A percentile compares a stretch with the other conserved stretches of the same genome.
Evolutionary conservation across 2,888 invertebrate genomes (phyloP).

Genomic region (Drosophila mettleri): DNA sequence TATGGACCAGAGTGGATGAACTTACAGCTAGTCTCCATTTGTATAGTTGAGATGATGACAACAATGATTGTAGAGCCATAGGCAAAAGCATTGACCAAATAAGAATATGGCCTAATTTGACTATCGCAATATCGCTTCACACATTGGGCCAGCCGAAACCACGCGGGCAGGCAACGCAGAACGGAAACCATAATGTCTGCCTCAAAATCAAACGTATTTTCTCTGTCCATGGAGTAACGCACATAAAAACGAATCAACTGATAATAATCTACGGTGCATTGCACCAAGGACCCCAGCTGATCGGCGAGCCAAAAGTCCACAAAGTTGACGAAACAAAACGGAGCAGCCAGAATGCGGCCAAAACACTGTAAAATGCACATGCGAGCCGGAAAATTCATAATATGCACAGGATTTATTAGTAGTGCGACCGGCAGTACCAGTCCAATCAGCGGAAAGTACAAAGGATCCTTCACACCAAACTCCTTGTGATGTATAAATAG

Average conservation of each 20-base stretch:
- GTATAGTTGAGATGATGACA: slow-evolving; percentile 90
- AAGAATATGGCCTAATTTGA: slow-evolving; percentile 92
- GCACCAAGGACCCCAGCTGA: slow-evolving; percentile 95
- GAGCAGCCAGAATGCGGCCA: slow-evolving; percentile 92
- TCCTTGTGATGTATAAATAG: slow-evolving; percentile 87
- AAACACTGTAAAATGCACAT: slow-evolving; percentile 94
- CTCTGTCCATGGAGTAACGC: slow-evolving; percentile 24
- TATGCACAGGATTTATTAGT: slow-evolving; percentile 94
- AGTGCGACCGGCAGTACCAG: slow-evolving; percentile 91
- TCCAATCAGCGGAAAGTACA: slow-evolving; percentile 94
- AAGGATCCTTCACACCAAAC: slow-evolving; percentile 89
- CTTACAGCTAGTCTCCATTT: slow-evolving; percentile 75
- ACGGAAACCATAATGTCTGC: slow-evolving; percentile 90
- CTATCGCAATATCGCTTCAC: slow-evolving; percentile 96
- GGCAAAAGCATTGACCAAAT: slow-evolving; percentile 97
- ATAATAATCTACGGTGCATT: slow-evolving; percentile 95
- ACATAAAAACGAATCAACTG: slow-evolving; percentile 95
- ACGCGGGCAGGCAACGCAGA: slow-evolving; percentile 96
- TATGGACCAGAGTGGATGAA: too few relatives aligned
- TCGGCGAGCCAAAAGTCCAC: slow-evolving; percentile 99
- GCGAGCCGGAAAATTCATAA: slow-evolving; percentile 94
- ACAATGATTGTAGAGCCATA: slow-evolving; percentile 97
- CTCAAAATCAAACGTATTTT: slow-evolving; percentile 84
- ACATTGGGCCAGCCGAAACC: slow-evolving; percentile 98
- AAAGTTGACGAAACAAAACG: slow-evolving; percentile 95